Percentiles rank a stretch among this genome's conserved stretches.
These are phyloP conservation scores for Bucco capensis DNA, from an alignment of 2,113 vertebrate genomes.

Conservation along the genomic window DNA sequence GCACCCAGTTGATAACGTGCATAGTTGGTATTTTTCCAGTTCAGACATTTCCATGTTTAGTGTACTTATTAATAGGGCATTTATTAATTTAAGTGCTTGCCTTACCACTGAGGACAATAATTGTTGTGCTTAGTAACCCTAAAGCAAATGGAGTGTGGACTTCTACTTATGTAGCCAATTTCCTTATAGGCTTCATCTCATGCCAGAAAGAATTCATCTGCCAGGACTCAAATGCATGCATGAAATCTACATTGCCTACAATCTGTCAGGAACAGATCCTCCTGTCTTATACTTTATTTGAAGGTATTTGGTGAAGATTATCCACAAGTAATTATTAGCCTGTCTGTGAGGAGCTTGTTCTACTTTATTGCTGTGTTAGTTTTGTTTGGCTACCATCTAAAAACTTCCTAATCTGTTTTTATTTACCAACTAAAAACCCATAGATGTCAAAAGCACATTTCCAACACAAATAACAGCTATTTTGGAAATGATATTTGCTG, in stretches of 20 bases:
- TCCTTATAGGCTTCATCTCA: not conserved
- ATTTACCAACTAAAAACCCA: not conserved
- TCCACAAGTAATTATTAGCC: not conserved
- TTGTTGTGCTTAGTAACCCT: constrained; percentile 30
- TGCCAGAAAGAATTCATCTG: not conserved
- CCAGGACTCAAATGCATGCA: not conserved
- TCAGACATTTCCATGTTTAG: constrained; percentile 26
- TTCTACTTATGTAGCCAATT: not conserved
- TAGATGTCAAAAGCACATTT: not conserved
- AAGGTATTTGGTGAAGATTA: not conserved
- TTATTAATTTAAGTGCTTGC: constrained; percentile 40
- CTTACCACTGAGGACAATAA: constrained; percentile 28
- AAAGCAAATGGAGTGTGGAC: constrained; percentile 32
- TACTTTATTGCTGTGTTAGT: not conserved
- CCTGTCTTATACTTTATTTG: not conserved
- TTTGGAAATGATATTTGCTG: not conserved
- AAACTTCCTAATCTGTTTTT: not conserved
- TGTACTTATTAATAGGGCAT: constrained; percentile 44
- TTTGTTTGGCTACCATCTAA: not conserved
- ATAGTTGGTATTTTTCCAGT: constrained; percentile 5
- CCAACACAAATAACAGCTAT: not conserved
- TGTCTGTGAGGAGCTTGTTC: not conserved
- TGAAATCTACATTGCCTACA: not conserved
- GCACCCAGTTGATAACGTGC: not conserved
- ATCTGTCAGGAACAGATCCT: not conserved